Conservation (phyloP, 2,113 vertebrate species). For the Grammomys surdaster region DNA sequence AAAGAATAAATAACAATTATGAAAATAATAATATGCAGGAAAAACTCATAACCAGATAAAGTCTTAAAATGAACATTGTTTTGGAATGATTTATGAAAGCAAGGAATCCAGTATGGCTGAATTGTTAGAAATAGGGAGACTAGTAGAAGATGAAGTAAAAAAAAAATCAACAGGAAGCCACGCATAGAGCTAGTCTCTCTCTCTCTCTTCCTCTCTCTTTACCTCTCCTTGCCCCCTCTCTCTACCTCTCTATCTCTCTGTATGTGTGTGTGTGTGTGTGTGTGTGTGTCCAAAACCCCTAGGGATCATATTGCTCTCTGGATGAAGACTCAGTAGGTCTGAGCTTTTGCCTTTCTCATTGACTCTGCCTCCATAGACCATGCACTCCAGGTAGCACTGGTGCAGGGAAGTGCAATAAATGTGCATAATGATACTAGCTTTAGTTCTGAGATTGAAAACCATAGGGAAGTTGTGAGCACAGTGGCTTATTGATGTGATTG, state of each 20-base stretch:
- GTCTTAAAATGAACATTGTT: background rate
- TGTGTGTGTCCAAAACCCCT: background rate
- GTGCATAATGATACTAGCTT: constrained; percentile 2
- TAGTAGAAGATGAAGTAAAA: background rate
- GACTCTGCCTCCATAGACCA: background rate
- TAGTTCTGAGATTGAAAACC: background rate
- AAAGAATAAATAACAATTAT: background rate
- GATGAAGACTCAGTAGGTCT: background rate
- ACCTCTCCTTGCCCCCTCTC: too few species aligned
- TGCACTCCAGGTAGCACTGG: background rate
- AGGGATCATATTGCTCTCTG: background rate
- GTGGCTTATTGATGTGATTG: background rate
- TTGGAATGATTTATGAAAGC: background rate
- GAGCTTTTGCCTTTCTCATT: constrained; percentile 9
- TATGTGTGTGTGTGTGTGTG: background rate
- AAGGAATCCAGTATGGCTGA: background rate
- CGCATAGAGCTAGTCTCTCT: background rate
- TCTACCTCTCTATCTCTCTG: too few species aligned
- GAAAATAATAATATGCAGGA: background rate
- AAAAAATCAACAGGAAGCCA: background rate
- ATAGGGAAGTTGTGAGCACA: background rate
- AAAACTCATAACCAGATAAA: background rate
- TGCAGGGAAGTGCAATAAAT: background rate
- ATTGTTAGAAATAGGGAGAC: background rate
- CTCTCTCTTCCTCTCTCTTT: background rate